Conservation (phyloP, 2,888 invertebrate genomes). For the Cinara cedri region DNA sequence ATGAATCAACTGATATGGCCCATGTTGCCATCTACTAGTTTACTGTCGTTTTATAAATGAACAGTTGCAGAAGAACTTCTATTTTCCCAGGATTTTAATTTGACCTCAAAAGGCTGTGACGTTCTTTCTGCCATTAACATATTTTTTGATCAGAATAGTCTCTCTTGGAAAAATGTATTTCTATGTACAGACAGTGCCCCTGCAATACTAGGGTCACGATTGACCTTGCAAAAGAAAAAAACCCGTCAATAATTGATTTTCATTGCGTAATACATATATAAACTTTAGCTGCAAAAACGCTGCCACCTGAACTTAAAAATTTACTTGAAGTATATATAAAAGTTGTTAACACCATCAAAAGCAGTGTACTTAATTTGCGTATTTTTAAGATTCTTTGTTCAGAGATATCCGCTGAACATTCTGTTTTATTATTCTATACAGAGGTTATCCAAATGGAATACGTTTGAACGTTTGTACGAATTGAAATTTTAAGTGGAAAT, state of each 20-base stretch:
- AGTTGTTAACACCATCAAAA: not conserved
- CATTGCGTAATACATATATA: not conserved
- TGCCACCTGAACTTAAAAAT: not conserved
- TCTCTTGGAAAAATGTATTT: too few species aligned
- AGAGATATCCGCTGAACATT: not conserved
- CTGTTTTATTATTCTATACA: too few species aligned
- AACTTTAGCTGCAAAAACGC: not conserved
- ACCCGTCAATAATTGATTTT: too few species aligned
- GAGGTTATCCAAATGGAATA: too few species aligned
- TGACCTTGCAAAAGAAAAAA: not conserved
- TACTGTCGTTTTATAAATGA: slow-evolving; percentile 35
- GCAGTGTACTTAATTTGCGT: not conserved
- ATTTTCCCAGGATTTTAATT: slow-evolving; percentile 22
- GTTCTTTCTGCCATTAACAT: too few species aligned
- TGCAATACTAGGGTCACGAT: not conserved
- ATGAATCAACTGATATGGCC: slow-evolving; percentile 46
- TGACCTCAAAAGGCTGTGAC: not conserved
- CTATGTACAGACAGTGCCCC: not conserved
- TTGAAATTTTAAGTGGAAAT: too few species aligned
- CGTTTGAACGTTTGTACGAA: too few species aligned
- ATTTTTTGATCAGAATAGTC: not conserved
- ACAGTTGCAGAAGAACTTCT: not conserved
- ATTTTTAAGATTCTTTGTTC: slow-evolving; percentile 4
- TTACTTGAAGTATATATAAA: not conserved
- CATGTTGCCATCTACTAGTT: slow-evolving; percentile 33